Evolutionary conservation across 2,113 vertebrate genomes (phyloP).

Genomic region (Melozone crissalis): DNA sequence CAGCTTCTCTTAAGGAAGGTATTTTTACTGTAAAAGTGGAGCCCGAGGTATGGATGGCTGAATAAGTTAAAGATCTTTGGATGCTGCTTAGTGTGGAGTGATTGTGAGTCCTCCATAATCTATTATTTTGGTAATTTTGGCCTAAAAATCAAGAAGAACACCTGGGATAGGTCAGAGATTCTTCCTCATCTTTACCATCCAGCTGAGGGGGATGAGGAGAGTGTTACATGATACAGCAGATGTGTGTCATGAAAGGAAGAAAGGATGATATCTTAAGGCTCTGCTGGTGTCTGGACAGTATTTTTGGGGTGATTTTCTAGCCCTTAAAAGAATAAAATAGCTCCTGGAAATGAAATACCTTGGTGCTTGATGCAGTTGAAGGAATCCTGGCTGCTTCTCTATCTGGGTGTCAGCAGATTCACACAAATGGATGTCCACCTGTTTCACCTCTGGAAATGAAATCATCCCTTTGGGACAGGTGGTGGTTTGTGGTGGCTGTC

Average conservation of each 20-base stretch:
- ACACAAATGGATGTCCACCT: background rate
- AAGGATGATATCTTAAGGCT: background rate
- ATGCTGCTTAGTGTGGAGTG: background rate
- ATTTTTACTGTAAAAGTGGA: background rate
- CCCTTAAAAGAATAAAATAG: background rate
- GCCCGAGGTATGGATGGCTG: background rate
- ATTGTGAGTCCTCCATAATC: background rate
- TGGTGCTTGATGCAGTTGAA: background rate
- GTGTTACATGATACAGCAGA: rapidly evolving
- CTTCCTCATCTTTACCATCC: background rate
- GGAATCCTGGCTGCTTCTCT: background rate
- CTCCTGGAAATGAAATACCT: background rate
- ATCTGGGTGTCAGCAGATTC: background rate
- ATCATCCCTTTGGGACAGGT: background rate
- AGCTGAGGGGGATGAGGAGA: background rate
- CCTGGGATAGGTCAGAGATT: background rate
- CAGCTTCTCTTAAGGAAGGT: background rate
- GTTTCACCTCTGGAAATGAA: background rate
- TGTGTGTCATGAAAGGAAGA: background rate
- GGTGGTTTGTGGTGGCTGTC: background rate
- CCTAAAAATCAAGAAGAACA: background rate
- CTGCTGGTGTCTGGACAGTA: background rate
- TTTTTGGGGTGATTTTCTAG: background rate
- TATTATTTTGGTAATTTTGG: background rate
- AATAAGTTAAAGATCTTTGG: background rate